Evolutionary conservation across 2,113 vertebrate species (phyloP), one percentile per base, ranked within the genome.

Genomic region (Propithecus coquereli): DNA sequence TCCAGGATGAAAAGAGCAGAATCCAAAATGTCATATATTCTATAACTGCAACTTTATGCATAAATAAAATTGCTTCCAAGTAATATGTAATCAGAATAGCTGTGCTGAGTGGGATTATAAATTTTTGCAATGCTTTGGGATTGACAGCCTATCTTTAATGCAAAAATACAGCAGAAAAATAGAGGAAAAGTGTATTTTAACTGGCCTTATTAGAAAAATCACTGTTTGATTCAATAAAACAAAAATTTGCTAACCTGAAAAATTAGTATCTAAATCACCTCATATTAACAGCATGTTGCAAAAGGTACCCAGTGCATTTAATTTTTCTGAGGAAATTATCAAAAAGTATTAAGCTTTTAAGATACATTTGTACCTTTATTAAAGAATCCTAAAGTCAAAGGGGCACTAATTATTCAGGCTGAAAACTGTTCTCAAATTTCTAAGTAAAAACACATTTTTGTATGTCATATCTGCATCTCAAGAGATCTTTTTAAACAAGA

Each of bases 301-400:
- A 92, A 97, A 90, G 30, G 52, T 83, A 95, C 27, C 66, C 23
- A 87, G 16, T 71, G 14, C 13, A 71, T 82, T 8, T 17, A 12
- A 87, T 25, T 93, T 90, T 85, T 85, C 45, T 66, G 23, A 93
- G 20, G 59, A 97, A 93, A 66, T 92, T 81, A 94, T 91, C 87
- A 80, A 92, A 94, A 92, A 74, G 34, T n/a, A 96, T n/a, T n/a
- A 93, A 91, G 61, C 8, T 92, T 89, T 37, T 63, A 79, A 92
- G 57, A 96, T 94, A 34, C 6, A 86, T 85, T 87, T 93, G 83
- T 6, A 84, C 16, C 43, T 34, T 95, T 91, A 94, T 37, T 87
- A 94, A 94, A 93, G 12, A 87, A 94, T 84, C 40, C 71, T 96
- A 90, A 76, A 93, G 70, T 93, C 73, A 95, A 97, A 90, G 74